Conservation (phyloP, 2,113 vertebrate species). For the Colinus virginianus region DNA sequence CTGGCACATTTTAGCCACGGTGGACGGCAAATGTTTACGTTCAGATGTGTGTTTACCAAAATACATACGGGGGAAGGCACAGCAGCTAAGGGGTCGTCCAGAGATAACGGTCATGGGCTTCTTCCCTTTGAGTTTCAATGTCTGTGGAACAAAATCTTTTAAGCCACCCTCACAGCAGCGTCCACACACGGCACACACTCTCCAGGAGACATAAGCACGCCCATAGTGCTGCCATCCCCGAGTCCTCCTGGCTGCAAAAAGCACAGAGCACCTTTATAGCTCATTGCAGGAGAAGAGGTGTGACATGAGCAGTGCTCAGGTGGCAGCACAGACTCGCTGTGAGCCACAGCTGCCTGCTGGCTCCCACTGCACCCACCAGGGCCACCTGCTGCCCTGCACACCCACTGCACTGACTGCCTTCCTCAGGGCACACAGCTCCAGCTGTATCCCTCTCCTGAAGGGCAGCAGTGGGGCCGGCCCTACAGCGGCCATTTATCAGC, state of each 20-base stretch:
- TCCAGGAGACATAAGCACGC: background rate
- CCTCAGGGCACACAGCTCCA: background rate
- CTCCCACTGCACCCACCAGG: too few relatives aligned
- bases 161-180: background rate
- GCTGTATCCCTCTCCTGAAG: background rate
- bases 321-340: too few relatives aligned
- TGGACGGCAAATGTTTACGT: constrained; percentile 20
- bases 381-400: too few relatives aligned
- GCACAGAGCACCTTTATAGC: constrained; percentile 26
- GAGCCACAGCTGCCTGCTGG: too few relatives aligned
- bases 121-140: background rate
- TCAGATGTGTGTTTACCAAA: constrained; percentile 37
- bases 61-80: constrained; percentile 33
- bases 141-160: background rate
- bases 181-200: background rate
- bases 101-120: background rate
- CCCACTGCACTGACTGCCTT: background rate
- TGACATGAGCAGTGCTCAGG: background rate
- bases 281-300: background rate
- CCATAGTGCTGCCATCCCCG: background rate
- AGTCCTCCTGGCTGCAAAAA: constrained; percentile 27
- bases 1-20: background rate
- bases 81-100: constrained; percentile 37
- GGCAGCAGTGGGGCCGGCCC: background rate
- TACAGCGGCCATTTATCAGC: background rate